Conservation (phyloP, 2,113 vertebrate species). For the Festucalex cinctus region DNA sequence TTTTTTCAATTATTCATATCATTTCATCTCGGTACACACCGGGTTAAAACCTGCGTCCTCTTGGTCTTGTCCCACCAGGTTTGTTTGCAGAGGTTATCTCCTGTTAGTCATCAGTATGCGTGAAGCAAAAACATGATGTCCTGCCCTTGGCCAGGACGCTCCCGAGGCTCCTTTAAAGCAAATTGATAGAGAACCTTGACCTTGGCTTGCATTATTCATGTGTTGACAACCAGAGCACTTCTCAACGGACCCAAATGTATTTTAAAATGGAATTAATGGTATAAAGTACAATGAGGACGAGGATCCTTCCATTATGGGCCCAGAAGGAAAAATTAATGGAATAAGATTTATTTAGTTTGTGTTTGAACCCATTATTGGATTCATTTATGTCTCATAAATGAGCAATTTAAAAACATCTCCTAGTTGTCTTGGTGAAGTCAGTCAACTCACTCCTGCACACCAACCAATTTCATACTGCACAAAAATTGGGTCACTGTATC, state of each 20-base stretch:
- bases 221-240: slow-evolving; percentile 16
- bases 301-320: background rate
- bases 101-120: slow-evolving; percentile 42
- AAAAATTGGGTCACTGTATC: no score
- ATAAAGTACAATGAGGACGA: background rate
- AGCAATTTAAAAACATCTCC: no score
- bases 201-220: slow-evolving; percentile 44
- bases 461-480: no score
- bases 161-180: slow-evolving; percentile 27
- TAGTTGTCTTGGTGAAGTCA: no score
- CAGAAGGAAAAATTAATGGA: background rate
- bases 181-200: slow-evolving; percentile 49
- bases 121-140: slow-evolving; percentile 10
- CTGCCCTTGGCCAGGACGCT: slow-evolving; percentile 33
- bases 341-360: no score
- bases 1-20: background rate
- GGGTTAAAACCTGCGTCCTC: background rate
- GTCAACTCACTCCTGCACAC: no score
- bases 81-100: slow-evolving; percentile 19
- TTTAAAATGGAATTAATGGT: background rate
- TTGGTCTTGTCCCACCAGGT: background rate
- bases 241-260: background rate
- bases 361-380: no score
- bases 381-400: no score
- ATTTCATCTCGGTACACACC: background rate